These are phyloP conservation scores for Encarsia formosa DNA, from an alignment of 2,888 invertebrate genomes.

Conservation along the genomic window DNA sequence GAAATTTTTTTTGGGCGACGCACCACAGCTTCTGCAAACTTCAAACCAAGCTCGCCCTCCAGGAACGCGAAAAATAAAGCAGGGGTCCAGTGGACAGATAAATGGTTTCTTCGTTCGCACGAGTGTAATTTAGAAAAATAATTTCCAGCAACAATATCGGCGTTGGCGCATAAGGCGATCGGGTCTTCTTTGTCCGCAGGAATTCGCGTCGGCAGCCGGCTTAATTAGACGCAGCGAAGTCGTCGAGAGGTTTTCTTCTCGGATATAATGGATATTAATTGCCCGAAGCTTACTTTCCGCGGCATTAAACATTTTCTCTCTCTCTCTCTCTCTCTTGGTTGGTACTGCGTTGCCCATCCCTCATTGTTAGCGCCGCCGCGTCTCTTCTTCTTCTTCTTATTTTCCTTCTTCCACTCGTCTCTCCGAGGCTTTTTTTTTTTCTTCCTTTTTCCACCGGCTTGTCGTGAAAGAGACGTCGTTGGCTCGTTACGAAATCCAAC, in stretches of 20 bases:
- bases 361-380: slow-evolving; percentile 45
- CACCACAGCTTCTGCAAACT: too few species aligned
- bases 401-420: neutral
- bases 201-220: slow-evolving; percentile 1
- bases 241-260: slow-evolving; percentile 15
- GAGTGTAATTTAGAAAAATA: too few species aligned
- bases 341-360: slow-evolving; percentile 47
- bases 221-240: slow-evolving; percentile 1
- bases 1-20: too few species aligned
- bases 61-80: too few species aligned
- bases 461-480: neutral
- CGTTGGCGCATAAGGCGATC: neutral
- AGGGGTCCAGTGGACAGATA: too few species aligned
- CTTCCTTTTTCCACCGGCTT: neutral
- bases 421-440: slow-evolving; percentile 10
- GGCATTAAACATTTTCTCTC: slow-evolving; percentile 49
- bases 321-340: too few species aligned
- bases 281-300: slow-evolving; percentile 48
- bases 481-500: neutral
- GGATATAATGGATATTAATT: slow-evolving; percentile 52
- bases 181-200: neutral
- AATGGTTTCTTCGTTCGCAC: too few species aligned
- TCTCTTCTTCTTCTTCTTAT: neutral
- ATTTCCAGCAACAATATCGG: too few species aligned
- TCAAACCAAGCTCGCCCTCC: too few species aligned